These are phyloP conservation scores for Casuarius casuarius DNA, from an alignment of 2,113 vertebrate species.

Conservation along the genomic window DNA sequence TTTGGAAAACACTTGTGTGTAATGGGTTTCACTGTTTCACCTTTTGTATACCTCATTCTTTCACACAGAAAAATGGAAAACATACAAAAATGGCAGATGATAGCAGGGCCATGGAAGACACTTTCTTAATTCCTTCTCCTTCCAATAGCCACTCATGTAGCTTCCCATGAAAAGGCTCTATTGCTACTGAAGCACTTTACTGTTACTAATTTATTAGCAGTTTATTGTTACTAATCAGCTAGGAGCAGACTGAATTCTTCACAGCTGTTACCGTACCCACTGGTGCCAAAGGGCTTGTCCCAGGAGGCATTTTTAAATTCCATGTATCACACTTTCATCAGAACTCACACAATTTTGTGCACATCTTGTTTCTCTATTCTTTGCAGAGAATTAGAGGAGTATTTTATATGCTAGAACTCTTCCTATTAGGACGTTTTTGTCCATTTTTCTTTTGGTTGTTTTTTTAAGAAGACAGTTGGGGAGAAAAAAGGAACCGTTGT, in stretches of 20 bases:
- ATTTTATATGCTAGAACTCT: not conserved
- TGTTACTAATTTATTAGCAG: not conserved
- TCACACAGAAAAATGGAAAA: not conserved
- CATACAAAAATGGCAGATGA: not conserved
- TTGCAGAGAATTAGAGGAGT: not conserved
- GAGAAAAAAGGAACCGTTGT: not conserved
- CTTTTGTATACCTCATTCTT: not conserved
- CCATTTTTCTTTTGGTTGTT: not conserved
- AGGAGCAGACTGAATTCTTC: not conserved
- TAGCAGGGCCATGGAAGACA: not conserved
- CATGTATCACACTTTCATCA: not conserved
- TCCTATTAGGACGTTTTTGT: not conserved
- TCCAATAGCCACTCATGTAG: not conserved
- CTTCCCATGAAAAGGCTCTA: not conserved
- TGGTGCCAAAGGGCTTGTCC: not conserved
- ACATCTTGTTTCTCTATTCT: not conserved
- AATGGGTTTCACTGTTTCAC: slow-evolving; percentile 12
- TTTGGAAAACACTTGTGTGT: slow-evolving; percentile 15
- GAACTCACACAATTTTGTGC: not conserved
- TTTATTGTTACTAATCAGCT: not conserved
- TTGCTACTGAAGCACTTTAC: not conserved
- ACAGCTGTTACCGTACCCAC: not conserved
- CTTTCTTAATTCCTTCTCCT: not conserved
- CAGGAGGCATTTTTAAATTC: not conserved
- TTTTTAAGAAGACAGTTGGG: not conserved